Conservation (phyloP, 2,888 invertebrate species). For the Synanthedon andrenaeformis region DNA sequence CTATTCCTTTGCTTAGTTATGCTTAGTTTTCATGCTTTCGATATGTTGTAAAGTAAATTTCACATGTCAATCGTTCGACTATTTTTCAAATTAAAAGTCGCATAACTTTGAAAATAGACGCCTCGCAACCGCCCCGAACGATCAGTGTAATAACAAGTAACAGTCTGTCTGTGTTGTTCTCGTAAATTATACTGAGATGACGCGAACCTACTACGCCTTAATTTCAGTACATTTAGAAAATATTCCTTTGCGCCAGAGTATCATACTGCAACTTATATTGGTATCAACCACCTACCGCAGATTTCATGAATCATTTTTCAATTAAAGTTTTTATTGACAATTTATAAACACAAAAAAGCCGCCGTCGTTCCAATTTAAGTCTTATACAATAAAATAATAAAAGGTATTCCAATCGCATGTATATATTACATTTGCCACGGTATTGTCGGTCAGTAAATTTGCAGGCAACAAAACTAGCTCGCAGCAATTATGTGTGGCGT, state of each 20-base stretch:
- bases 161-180: background rate
- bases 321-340: background rate
- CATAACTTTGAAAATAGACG: background rate
- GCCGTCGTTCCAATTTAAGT: background rate
- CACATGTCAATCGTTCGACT: too few relatives aligned
- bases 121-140: background rate
- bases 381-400: background rate
- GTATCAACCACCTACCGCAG: background rate
- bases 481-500: too few relatives aligned
- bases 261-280: conserved; percentile 3
- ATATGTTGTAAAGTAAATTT: too few relatives aligned
- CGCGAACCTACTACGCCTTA: too few relatives aligned
- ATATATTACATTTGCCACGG: too few relatives aligned
- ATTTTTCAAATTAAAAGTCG: background rate
- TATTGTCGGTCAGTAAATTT: too few relatives aligned
- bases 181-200: too few relatives aligned
- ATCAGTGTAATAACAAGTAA: background rate
- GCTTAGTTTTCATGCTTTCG: too few relatives aligned
- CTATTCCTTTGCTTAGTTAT: too few relatives aligned
- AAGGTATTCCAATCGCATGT: background rate
- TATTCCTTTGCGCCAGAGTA: background rate
- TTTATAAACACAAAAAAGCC: background rate
- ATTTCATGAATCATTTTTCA: background rate
- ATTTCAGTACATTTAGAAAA: too few relatives aligned
- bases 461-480: too few relatives aligned